Evolutionary conservation across 2,113 vertebrate genomes (phyloP), one percentile per base, ranked within the genome.

Genomic region (Epinephelus fuscoguttatus): DNA sequence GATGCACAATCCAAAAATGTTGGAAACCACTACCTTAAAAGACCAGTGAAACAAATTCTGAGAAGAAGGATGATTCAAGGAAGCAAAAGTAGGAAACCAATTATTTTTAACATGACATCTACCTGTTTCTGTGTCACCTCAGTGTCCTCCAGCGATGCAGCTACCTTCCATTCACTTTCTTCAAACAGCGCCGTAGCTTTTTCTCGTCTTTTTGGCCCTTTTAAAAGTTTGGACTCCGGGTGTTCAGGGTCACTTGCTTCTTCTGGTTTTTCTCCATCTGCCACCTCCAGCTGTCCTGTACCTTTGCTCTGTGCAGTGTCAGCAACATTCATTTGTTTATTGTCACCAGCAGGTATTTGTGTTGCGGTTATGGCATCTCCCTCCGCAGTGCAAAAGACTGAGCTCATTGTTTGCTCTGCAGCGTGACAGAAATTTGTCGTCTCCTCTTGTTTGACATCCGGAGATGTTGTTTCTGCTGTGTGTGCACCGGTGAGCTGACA

Each of bases 91-190:
- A 17, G 19, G 18, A 37, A 23, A 50, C 56, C 30, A 14, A 3
- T 19, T 19, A 40, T 10, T 45, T 42, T 19, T 19, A 37, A 50
- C n/a, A n/a, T n/a, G 15, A 62, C 49, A 49, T 66, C 21, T 84
- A 92, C 91, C 88, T 89, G 81, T 57, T 13, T 30, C 27, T 67
- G 63, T 40, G 64, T 75, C 70, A 14, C 75, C 66, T 67, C 62
- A 18, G 25, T 40, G 71, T 81, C 78, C 40, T 88, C 73, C 67
- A 50, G 40, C 1, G 30, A 66, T 56, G 62, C 70, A 9, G 74
- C 45, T 9, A 59, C 21, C n/a, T 40, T 23, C 25, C 11, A 18
- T 3, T 74, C 69, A n/a, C 74, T 71, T 55, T 57, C 61, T 25
- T 40, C 66, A 45, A 50, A n/a, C 13, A 17, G 60, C 45, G 59